A percentile compares a stretch with the other conserved stretches of the same genome.
Evolutionary conservation across 2,113 vertebrate genomes (phyloP).

Genomic region (Dipodomys stephensi): DNA sequence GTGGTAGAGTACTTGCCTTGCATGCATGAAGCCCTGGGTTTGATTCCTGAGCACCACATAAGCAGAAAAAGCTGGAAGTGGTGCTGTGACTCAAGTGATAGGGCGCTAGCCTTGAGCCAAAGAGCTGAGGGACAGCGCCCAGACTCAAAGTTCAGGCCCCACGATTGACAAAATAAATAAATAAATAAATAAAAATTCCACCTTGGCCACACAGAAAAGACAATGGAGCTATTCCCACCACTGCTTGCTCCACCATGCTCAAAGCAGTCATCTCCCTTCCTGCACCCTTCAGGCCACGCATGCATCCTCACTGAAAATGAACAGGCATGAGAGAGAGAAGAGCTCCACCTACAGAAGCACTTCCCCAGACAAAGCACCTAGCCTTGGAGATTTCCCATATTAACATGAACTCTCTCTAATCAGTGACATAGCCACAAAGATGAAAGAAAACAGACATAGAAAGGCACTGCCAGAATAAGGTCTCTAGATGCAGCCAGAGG

Average conservation of each 20-base stretch:
- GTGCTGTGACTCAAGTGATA: no score
- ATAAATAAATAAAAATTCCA: no score
- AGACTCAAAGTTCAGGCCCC: no score
- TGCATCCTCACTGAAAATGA: not conserved
- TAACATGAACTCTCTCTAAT: not conserved
- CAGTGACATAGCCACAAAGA: not conserved
- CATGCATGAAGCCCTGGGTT: no score
- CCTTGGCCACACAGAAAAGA: not conserved
- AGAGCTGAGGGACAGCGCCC: no score
- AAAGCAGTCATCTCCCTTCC: no score
- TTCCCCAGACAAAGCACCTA: not conserved
- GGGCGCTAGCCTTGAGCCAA: no score
- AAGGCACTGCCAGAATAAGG: not conserved
- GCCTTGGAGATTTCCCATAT: not conserved
- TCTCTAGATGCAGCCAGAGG: not conserved
- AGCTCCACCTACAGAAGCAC: not conserved
- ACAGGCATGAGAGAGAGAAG: not conserved
- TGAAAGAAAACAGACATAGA: not conserved
- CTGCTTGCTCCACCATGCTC: not conserved
- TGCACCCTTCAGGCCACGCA: not conserved
- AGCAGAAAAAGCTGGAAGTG: no score
- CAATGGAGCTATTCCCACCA: not conserved
- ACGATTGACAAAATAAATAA: no score
- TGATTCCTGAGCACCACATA: no score
- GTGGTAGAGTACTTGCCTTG: no score